Conservation (phyloP, 2,797 vertebrate genomes). For the Iguana delicatissima region DNA sequence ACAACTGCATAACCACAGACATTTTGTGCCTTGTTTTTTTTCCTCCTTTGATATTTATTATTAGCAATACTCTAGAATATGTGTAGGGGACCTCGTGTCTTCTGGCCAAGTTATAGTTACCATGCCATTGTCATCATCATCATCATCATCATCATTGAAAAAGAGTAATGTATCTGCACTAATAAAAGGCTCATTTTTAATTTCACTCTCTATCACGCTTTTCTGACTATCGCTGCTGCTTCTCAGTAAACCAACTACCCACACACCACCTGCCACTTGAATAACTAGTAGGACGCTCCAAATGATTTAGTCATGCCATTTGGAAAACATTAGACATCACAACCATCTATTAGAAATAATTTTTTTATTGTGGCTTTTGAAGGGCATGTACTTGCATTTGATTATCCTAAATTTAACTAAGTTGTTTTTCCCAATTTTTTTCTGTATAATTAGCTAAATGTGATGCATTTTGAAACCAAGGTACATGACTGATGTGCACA, state of each 20-base stretch:
- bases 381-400: background rate
- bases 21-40: background rate
- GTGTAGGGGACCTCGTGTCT: background rate
- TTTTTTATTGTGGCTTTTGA: constrained; percentile 44
- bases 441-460: constrained; percentile 20
- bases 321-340: constrained; percentile 54
- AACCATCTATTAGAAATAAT: constrained; percentile 55
- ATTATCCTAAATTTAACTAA: constrained; percentile 31
- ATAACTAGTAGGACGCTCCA: constrained; percentile 24
- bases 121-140: constrained; percentile 9
- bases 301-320: constrained; percentile 59
- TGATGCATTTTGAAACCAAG: background rate
- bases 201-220: constrained; percentile 30
- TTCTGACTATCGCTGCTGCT: constrained; percentile 46
- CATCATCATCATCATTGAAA: constrained; percentile 1
- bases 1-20: background rate
- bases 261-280: constrained; percentile 69
- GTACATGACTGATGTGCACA: background rate
- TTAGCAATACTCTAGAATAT: background rate
- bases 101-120: constrained; percentile 26
- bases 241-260: constrained; percentile 67
- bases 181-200: constrained; percentile 29
- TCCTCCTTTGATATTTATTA: constrained; percentile 3
- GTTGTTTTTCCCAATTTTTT: constrained; percentile 38
- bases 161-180: constrained; percentile 40